Conservation (phyloP, 2,797 vertebrate species). For the Aldrovandia affinis region DNA sequence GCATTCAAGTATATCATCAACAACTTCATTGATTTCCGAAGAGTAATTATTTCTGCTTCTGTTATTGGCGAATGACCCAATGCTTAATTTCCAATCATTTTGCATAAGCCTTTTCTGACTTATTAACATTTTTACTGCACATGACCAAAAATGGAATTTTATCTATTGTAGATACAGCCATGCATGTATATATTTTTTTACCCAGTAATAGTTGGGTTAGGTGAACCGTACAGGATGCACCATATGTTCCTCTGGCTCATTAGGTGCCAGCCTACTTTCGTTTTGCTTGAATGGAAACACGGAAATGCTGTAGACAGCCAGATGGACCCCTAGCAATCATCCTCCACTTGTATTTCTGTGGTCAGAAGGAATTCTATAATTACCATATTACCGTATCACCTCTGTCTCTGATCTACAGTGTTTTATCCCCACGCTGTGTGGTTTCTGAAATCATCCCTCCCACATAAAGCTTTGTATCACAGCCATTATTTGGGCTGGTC, state of each 20-base stretch:
- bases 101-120: not conserved
- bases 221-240: slow-evolving; percentile 59
- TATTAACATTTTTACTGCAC: not conserved
- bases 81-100: not conserved
- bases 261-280: slow-evolving; percentile 65
- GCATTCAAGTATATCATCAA: too few species aligned
- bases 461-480: slow-evolving; percentile 18
- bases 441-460: slow-evolving; percentile 19
- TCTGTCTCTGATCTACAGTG: slow-evolving; percentile 32
- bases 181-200: slow-evolving; percentile 43
- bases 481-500: slow-evolving; percentile 24
- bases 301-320: slow-evolving; percentile 53
- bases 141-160: not conserved
- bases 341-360: slow-evolving; percentile 28
- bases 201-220: slow-evolving; percentile 59
- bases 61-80: not conserved
- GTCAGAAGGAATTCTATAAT: slow-evolving; percentile 35
- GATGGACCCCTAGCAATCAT: slow-evolving; percentile 52
- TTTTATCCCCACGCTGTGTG: slow-evolving; percentile 20
- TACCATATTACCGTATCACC: slow-evolving; percentile 27
- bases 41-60: too few species aligned
- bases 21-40: too few species aligned
- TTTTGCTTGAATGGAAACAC: slow-evolving; percentile 57
- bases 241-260: slow-evolving; percentile 72
- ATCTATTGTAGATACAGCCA: not conserved